phyloP scores from a whole-genome alignment of 35 echinoderm and acorn worm genomes.

The Ophiothrix spiculata region DNA sequence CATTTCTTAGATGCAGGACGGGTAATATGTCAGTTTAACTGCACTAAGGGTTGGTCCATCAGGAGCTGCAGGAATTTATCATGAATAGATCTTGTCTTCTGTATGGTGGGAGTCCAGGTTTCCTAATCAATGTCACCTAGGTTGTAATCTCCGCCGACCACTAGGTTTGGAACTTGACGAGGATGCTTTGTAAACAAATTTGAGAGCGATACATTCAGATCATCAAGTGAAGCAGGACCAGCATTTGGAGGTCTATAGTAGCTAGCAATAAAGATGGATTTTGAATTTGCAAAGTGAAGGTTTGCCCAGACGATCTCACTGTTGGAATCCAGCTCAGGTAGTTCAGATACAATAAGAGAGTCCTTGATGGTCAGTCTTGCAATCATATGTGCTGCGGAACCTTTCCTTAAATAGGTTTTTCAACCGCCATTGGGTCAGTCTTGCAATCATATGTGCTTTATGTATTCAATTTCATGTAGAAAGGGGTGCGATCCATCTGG shows the following conservation, averaged over 20 bases:
- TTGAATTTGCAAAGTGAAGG: slow-evolving; percentile 37
- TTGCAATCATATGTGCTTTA: too few relatives aligned
- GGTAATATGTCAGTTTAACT: slow-evolving; percentile 28
- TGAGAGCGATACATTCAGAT: neutral
- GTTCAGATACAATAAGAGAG: slow-evolving; percentile 19
- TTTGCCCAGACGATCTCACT: slow-evolving; percentile 30
- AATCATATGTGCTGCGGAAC: too few relatives aligned
- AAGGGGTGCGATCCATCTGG: too few relatives aligned
- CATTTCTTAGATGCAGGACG: slow-evolving; percentile 25
- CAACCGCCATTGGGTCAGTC: too few relatives aligned
- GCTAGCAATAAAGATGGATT: slow-evolving; percentile 58
- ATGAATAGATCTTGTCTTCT: slow-evolving; percentile 2
- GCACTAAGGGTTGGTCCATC: slow-evolving; percentile 27
- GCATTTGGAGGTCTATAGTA: slow-evolving; percentile 31
- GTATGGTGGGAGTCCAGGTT: neutral
- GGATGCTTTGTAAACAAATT: slow-evolving; percentile 21
- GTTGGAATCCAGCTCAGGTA: slow-evolving; percentile 24
- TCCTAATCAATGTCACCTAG: slow-evolving; percentile 48
- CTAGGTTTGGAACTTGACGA: slow-evolving; percentile 27
- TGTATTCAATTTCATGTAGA: too few relatives aligned
- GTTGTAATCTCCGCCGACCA: slow-evolving; percentile 47
- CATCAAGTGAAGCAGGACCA: slow-evolving; percentile 10
- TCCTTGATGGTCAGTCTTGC: slow-evolving; percentile 36
- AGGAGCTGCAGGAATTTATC: slow-evolving; percentile 32
- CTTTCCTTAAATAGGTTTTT: too few relatives aligned